Evolutionary conservation across 2,797 vertebrate genomes (phyloP).

Genomic region (Falco columbarius): DNA sequence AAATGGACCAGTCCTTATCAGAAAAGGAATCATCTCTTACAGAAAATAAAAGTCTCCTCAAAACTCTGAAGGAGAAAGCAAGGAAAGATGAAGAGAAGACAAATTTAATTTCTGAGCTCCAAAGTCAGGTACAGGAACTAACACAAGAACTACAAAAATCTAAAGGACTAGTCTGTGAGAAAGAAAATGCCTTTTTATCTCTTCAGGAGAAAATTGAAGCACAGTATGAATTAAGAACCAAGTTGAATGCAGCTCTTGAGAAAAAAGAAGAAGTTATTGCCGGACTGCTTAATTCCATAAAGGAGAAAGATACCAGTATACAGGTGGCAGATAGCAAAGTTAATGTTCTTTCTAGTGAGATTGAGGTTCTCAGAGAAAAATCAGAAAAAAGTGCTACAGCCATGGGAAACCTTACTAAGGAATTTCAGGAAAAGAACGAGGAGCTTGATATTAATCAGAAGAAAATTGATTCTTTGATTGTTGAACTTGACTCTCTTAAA

Average conservation of each 20-base stretch:
- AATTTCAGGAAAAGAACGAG: conserved; percentile 80
- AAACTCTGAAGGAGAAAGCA: conserved; percentile 72
- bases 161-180: conserved; percentile 63
- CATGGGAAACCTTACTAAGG: conserved; percentile 55
- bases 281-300: conserved; percentile 67
- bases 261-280: conserved; percentile 73
- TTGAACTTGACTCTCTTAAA: conserved; percentile 80
- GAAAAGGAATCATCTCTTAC: conserved; percentile 74
- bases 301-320: conserved; percentile 55
- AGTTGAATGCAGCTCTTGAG: conserved; percentile 66
- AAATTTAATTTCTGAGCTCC: conserved; percentile 71
- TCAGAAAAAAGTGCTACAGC: conserved; percentile 62
- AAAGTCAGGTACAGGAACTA: conserved; percentile 63
- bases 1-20: conserved; percentile 65
- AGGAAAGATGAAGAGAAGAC: conserved; percentile 74
- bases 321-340: conserved; percentile 55
- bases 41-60: conserved; percentile 70
- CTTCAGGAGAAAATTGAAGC: conserved; percentile 81
- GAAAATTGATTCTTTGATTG: conserved; percentile 72
- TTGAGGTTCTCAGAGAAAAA: conserved; percentile 56
- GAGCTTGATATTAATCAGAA: conserved; percentile 71
- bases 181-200: conserved; percentile 77
- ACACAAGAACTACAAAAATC: conserved; percentile 41
- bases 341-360: conserved; percentile 74
- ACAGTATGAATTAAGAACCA: conserved; percentile 72